These are phyloP conservation scores for Microplitis manilae DNA, from an alignment of 2,888 invertebrate genomes.

Conservation along the genomic window DNA sequence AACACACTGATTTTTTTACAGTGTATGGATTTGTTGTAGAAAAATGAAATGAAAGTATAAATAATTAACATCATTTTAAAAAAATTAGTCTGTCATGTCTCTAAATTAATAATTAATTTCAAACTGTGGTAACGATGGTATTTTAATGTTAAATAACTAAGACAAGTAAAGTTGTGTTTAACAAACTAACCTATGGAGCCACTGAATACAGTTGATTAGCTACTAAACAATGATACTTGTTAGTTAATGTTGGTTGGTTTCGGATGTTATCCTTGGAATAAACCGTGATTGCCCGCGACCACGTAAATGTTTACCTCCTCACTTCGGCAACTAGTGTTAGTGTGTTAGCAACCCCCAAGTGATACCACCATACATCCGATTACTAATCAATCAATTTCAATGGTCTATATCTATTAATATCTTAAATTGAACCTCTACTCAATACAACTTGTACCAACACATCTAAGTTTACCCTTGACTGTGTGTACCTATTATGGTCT, in stretches of 20 bases:
- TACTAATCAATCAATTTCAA: slow-evolving; percentile 4
- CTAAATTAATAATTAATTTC: too few species aligned
- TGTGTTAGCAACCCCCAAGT: background rate
- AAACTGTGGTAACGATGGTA: too few species aligned
- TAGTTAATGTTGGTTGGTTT: slow-evolving; percentile 40
- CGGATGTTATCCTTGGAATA: slow-evolving; percentile 32
- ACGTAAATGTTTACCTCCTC: slow-evolving; percentile 15
- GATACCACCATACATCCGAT: background rate
- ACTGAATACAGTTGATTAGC: slow-evolving; percentile 44
- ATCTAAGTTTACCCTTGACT: background rate
- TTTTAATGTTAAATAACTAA: too few species aligned
- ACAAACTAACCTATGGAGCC: slow-evolving; percentile 28
- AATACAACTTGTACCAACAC: background rate
- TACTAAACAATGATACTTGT: slow-evolving; percentile 46
- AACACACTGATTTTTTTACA: too few species aligned
- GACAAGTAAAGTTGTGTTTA: background rate
- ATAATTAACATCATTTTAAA: too few species aligned
- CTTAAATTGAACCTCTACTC: background rate
- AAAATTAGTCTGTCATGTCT: too few species aligned
- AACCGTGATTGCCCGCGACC: slow-evolving; percentile 13
- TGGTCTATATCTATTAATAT: background rate
- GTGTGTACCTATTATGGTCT: background rate
- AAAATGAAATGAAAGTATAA: too few species aligned
- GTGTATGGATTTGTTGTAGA: too few species aligned
- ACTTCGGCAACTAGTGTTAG: background rate